Conservation (phyloP, 1,140 invertebrate species). For the Drosophila parvula region DNA sequence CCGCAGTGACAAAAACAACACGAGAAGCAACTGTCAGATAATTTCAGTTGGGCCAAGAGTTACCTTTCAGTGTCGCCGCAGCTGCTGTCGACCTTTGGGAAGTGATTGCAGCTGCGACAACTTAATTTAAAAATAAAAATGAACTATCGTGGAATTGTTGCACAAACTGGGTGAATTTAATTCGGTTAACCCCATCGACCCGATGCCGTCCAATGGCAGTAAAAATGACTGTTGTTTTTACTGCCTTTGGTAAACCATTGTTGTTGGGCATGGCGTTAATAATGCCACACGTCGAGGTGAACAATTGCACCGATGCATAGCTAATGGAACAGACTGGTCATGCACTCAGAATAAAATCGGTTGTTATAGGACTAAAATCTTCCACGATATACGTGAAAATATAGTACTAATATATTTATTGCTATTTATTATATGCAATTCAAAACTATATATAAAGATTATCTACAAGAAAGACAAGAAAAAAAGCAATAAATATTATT, state of each 20-base stretch:
- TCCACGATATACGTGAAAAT: too few relatives aligned
- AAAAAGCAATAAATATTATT: too few relatives aligned
- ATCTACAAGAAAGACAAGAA: too few relatives aligned
- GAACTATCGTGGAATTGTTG: conserved; percentile 23
- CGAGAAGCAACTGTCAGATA: conserved; percentile 31
- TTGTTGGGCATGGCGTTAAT: conserved; percentile 42
- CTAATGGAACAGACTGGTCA: conserved; percentile 43
- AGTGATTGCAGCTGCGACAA: conserved; percentile 54
- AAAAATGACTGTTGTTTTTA: conserved; percentile 18
- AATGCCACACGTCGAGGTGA: conserved; percentile 43
- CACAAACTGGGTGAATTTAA: conserved; percentile 52
- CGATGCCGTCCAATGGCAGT: conserved; percentile 15
- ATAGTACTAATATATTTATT: too few relatives aligned
- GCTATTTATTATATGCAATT: too few relatives aligned
- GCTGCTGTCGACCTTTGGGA: conserved; percentile 32
- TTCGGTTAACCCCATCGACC: conserved; percentile 41
- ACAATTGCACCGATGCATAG: conserved; percentile 58
- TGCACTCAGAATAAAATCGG: not conserved
- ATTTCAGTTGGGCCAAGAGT: conserved; percentile 43
- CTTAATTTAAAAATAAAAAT: conserved; percentile 64
- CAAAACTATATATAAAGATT: not conserved
- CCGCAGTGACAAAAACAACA: conserved; percentile 33
- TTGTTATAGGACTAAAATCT: too few relatives aligned
- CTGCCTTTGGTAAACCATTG: conserved; percentile 11
- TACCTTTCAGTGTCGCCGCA: conserved; percentile 11